Conservation (phyloP, 1,140 invertebrate species). For the Vanessa tameamea region DNA sequence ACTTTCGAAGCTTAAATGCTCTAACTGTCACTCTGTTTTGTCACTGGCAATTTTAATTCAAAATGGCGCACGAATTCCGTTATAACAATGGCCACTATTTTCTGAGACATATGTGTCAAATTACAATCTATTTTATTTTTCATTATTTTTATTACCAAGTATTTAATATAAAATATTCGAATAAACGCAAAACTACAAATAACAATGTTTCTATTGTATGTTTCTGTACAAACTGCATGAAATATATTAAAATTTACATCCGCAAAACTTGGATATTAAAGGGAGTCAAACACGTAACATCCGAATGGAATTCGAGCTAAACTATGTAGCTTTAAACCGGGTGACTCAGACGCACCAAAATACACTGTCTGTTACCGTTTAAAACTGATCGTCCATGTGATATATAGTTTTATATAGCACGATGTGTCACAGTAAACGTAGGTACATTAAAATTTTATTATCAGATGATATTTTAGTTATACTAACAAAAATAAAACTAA, state of each 20-base stretch:
- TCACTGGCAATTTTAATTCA: no score
- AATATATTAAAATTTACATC: neutral
- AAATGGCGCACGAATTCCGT: no score
- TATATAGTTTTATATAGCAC: neutral
- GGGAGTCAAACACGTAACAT: neutral
- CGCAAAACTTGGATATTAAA: neutral
- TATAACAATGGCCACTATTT: no score
- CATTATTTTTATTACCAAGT: no score
- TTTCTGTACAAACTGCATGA: no score
- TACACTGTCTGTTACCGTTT: constrained; percentile 6
- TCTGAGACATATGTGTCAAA: no score
- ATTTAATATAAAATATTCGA: no score
- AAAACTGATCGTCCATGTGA: neutral
- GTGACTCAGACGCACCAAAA: constrained; percentile 2
- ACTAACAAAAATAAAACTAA: neutral
- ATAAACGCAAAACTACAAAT: no score
- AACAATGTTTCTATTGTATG: no score
- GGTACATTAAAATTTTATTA: constrained; percentile 14
- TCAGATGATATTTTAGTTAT: neutral
- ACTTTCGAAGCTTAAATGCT: no score
- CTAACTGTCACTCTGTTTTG: no score
- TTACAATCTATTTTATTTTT: no score
- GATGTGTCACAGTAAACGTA: neutral
- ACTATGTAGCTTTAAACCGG: constrained; percentile 4
- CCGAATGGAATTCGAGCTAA: neutral